A percentile compares a stretch with the other conserved stretches of the same genome.
Evolutionary conservation across 2,888 invertebrate genomes (phyloP).

Genomic region (Papilio elwesi): DNA sequence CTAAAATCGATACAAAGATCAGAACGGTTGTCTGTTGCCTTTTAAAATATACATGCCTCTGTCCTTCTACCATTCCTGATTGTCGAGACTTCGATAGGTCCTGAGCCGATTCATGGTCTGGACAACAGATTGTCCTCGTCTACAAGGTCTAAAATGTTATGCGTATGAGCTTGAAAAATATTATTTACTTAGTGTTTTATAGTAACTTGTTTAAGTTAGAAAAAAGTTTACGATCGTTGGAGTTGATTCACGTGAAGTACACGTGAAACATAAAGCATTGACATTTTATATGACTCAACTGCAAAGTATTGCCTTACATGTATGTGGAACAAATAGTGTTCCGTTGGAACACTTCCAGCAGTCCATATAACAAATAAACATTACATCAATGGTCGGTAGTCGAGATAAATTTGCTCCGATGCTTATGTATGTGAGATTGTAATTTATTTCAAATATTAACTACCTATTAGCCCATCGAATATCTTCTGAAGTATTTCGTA

Average conservation of each 20-base stretch:
- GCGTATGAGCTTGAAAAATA: no score
- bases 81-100: no score
- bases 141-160: no score
- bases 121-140: no score
- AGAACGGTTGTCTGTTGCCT: not conserved
- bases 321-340: not conserved
- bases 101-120: no score
- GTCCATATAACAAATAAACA: slow-evolving; percentile 12
- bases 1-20: not conserved
- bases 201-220: not conserved
- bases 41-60: no score
- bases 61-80: no score
- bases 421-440: not conserved
- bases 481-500: no score
- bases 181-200: not conserved
- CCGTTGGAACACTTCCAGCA: slow-evolving; percentile 13
- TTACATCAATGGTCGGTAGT: not conserved
- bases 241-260: slow-evolving; percentile 2
- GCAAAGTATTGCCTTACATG: not conserved
- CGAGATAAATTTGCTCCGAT: not conserved
- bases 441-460: not conserved
- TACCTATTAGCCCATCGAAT: not conserved
- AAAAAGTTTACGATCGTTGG: not conserved
- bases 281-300: not conserved
- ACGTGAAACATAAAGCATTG: not conserved